A percentile compares a stretch with the other conserved stretches of the same genome.
These are phyloP conservation scores for Agapostemon virescens DNA, from an alignment of 2,888 invertebrate species.

Conservation along the genomic window DNA sequence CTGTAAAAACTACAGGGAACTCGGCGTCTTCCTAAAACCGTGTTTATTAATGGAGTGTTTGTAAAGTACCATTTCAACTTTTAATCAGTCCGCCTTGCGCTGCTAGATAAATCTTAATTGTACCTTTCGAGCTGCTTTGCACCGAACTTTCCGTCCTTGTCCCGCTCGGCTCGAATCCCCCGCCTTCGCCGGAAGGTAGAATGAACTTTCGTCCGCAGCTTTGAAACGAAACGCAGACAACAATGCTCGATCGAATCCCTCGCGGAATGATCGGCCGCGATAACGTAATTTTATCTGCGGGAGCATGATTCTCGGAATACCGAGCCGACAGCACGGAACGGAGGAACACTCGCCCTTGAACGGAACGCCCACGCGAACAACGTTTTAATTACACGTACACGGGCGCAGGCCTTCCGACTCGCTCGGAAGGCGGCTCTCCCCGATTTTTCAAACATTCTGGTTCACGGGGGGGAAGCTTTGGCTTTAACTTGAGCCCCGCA, in stretches of 20 bases:
- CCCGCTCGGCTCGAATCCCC: constrained; percentile 9
- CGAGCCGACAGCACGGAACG: background rate
- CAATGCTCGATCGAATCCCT: constrained; percentile 48
- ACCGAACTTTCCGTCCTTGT: constrained; percentile 29
- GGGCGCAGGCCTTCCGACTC: background rate
- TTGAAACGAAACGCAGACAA: constrained; percentile 56
- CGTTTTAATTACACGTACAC: constrained; percentile 22
- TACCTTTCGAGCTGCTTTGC: constrained; percentile 63
- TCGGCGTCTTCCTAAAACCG: constrained; percentile 44
- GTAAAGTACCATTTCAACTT: constrained; percentile 53
- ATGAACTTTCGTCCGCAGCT: constrained; percentile 34
- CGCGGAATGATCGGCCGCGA: constrained; percentile 15
- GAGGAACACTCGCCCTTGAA: background rate
- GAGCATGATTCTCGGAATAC: constrained; percentile 6
- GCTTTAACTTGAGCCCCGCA: constrained; percentile 36
- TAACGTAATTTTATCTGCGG: background rate
- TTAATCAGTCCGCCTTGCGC: constrained; percentile 62
- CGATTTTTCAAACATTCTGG: constrained; percentile 33
- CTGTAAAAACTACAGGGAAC: constrained; percentile 29
- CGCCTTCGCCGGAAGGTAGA: constrained; percentile 12
- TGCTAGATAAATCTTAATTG: constrained; percentile 66
- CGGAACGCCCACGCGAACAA: constrained; percentile 4
- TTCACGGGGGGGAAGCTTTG: background rate
- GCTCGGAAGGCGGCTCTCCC: background rate
- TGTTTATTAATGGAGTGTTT: constrained; percentile 60